These are phyloP conservation scores for Sebastes schlegelii DNA, from an alignment of 2,113 vertebrate genomes.

Conservation along the genomic window DNA sequence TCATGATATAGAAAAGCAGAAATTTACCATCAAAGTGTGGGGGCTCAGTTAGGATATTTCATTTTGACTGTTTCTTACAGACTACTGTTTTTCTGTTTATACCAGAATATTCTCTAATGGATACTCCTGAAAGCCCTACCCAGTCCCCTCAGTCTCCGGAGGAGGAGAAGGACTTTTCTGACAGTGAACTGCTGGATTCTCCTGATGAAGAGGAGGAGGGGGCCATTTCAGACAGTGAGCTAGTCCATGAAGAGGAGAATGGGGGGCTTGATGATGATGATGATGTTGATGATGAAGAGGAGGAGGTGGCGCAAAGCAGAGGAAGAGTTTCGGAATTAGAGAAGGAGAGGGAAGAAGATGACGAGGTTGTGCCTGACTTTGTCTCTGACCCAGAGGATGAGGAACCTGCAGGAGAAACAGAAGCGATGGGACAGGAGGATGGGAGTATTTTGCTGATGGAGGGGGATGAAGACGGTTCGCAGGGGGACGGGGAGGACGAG, in stretches of 20 bases:
- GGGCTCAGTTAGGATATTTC: not conserved
- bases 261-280: slow-evolving; percentile 55
- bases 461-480: slow-evolving; percentile 82
- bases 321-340: slow-evolving; percentile 68
- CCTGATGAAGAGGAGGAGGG: slow-evolving; percentile 85
- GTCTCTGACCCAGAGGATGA: slow-evolving; percentile 87
- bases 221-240: slow-evolving; percentile 79
- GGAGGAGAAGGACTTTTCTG: slow-evolving; percentile 82
- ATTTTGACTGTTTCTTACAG: not conserved
- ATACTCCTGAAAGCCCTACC: slow-evolving; percentile 93
- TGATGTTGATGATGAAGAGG: slow-evolving; percentile 69
- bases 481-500: slow-evolving; percentile 67
- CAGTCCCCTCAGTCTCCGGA: slow-evolving; percentile 91
- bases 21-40: not conserved
- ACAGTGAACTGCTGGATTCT: slow-evolving; percentile 83
- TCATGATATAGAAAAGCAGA: not conserved
- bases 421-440: slow-evolving; percentile 76
- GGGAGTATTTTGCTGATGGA: slow-evolving; percentile 83
- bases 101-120: slow-evolving; percentile 86
- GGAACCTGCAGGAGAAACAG: slow-evolving; percentile 79
- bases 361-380: slow-evolving; percentile 84
- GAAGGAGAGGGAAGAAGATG: slow-evolving; percentile 73
- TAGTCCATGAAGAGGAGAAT: slow-evolving; percentile 77
- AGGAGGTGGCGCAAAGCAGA: slow-evolving; percentile 21
- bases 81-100: slow-evolving; percentile 20